These are phyloP conservation scores for Labia minor DNA, from an alignment of 2,888 invertebrate genomes.

Conservation along the genomic window DNA sequence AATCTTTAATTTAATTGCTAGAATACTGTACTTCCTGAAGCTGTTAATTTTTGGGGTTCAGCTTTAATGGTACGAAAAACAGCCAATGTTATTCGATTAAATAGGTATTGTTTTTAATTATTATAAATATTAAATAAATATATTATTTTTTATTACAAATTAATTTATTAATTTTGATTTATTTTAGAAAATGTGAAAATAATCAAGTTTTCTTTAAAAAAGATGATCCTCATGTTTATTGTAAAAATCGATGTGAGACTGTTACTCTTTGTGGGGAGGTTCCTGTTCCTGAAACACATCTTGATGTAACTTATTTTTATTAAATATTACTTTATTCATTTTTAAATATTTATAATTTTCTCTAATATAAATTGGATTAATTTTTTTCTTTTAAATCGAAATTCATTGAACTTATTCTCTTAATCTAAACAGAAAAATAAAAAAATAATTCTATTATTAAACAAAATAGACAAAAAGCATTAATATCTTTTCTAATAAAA, in stretches of 20 bases:
- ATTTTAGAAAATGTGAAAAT: constrained; percentile 72
- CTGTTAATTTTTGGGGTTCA: constrained; percentile 87
- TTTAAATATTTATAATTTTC: too few species aligned
- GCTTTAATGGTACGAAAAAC: constrained; percentile 83
- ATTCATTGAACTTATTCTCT: too few species aligned
- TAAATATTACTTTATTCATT: neutral
- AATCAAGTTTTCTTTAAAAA: constrained; percentile 72
- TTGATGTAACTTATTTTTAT: constrained; percentile 65
- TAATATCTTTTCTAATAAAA: too few species aligned
- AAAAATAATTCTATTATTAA: too few species aligned
- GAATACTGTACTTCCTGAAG: constrained; percentile 82
- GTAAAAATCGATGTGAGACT: constrained; percentile 69
- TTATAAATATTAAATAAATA: neutral
- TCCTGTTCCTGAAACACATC: constrained; percentile 79
- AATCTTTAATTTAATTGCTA: constrained; percentile 37
- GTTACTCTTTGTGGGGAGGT: constrained; percentile 95
- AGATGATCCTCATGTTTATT: constrained; percentile 65
- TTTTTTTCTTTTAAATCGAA: too few species aligned
- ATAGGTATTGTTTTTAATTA: constrained; percentile 66
- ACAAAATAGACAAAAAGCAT: too few species aligned
- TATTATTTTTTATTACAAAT: neutral
- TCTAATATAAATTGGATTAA: too few species aligned
- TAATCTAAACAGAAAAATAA: too few species aligned
- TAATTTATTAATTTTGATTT: constrained; percentile 20
- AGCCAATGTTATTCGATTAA: constrained; percentile 72